Evolutionary conservation across 2,113 vertebrate genomes (phyloP), one percentile per base, ranked within the genome.

Genomic region (Pampusana beccarii): DNA sequence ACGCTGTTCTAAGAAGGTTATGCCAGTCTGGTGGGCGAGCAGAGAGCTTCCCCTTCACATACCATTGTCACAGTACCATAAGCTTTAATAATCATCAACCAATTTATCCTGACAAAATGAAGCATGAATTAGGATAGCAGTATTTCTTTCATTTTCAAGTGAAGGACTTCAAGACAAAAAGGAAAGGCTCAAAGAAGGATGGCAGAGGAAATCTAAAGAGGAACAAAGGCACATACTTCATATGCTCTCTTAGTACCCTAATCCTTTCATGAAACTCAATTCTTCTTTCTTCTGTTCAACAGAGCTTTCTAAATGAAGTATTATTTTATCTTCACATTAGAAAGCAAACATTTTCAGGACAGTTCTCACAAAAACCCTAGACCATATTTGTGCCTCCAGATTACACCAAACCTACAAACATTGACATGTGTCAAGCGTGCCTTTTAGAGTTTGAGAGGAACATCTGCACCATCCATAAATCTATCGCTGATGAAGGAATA

Each of bases 401-500:
- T 40, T 60, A 38, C 50, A 75, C 4, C 21, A 62, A 88, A 50
- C 9, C 8, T 24, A 16, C 60, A 29, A 69, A 60, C 24, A 29
- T 69, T 31, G 58, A 36, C 10, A 19, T 2, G 6, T 12, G 46
- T 17, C n/a, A 28, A 19, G 9, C 1, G 0, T 31, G 42, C 16
- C 29, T 36, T 69, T 50, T 13, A 50, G n/a, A 71, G 9, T 8
- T 25, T 29, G 11, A 54, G 60, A 58, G 28, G 53, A 90, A 66
- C 15, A 66, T n/a, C 79, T 42, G 56, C 36, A 57, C 17, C 7
- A 28, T 67, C 36, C 74, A 51, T 21, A 66, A 74, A 77, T 21
- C 58, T 78, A 73, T 56, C 81, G 25, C 20, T 38, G 31, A 42
- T 24, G 66, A 80, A 65, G 20, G 17, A 62, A n/a, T 38, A 80